phyloP scores from a whole-genome alignment of 2,113 vertebrate genomes.

The Tupaia tana region DNA sequence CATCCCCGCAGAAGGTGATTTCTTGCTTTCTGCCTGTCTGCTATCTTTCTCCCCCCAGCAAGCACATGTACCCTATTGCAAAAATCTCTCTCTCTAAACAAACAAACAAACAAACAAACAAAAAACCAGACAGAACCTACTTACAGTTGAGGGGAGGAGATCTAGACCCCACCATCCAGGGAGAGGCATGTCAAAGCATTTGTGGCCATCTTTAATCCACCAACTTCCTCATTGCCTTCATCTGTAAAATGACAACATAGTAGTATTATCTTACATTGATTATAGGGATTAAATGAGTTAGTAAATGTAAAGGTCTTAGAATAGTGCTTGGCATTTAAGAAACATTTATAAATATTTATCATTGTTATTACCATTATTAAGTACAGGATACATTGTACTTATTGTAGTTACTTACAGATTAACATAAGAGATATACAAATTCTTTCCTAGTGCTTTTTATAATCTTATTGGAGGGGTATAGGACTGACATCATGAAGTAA shows the following conservation, averaged over 20 bases:
- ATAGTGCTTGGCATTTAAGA: background rate
- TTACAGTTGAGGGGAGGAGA: background rate
- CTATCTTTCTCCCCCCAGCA: too few relatives aligned
- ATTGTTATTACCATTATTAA: background rate
- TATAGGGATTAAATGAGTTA: background rate
- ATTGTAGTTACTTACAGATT: background rate
- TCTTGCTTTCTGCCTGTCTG: too few relatives aligned
- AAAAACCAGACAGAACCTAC: too few relatives aligned
- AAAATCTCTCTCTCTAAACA: too few relatives aligned
- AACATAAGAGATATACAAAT: background rate
- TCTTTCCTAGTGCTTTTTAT: background rate
- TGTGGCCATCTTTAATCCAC: background rate
- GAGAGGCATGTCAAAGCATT: background rate
- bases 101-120: too few relatives aligned
- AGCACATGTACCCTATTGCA: too few relatives aligned
- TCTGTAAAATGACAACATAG: background rate
- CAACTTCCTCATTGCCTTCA: background rate
- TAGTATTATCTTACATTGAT: background rate
- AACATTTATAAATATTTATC: background rate
- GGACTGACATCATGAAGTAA: background rate
- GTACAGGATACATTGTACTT: background rate
- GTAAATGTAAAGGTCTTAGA: background rate
- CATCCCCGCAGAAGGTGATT: too few relatives aligned
- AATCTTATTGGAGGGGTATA: background rate
- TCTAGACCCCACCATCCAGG: background rate